Percentiles rank a stretch among this genome's conserved stretches.
Conservation (phyloP, 2,113 vertebrate genomes). For the Prinia subflava region DNA sequence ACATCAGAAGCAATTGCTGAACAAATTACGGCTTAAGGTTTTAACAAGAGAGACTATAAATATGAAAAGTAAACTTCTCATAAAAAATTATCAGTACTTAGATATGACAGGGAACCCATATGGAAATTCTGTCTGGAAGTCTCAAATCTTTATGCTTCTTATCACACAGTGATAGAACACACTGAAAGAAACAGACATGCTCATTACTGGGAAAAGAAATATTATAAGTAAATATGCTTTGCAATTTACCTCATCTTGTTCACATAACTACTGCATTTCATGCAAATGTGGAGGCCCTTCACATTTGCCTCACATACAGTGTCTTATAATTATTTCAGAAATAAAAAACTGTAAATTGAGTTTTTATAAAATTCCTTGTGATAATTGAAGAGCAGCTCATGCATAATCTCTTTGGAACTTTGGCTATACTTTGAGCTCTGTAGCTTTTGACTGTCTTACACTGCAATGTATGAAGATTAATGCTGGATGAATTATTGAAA, state of each 20-base stretch:
- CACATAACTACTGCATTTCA: background rate
- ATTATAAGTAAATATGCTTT: background rate
- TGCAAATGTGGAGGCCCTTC: background rate
- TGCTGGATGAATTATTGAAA: background rate
- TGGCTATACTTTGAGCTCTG: background rate
- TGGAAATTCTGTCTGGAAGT: background rate
- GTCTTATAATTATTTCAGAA: background rate
- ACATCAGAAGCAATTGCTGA: background rate
- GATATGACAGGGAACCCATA: background rate
- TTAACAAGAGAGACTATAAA: background rate
- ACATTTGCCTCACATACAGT: background rate
- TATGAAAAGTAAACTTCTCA: background rate
- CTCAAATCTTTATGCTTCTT: background rate
- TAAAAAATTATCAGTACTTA: background rate
- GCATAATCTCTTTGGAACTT: background rate
- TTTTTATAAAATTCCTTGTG: background rate
- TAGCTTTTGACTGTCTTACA: background rate
- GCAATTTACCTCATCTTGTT: background rate
- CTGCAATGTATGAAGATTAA: background rate
- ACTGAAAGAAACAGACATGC: background rate
- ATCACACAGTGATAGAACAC: background rate
- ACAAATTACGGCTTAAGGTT: background rate
- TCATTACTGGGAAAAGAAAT: background rate
- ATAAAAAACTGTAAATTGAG: background rate
- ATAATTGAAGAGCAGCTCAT: background rate